These are phyloP conservation scores for Rhagoletis zephyria DNA, from an alignment of 1,140 invertebrate species.

Conservation along the genomic window DNA sequence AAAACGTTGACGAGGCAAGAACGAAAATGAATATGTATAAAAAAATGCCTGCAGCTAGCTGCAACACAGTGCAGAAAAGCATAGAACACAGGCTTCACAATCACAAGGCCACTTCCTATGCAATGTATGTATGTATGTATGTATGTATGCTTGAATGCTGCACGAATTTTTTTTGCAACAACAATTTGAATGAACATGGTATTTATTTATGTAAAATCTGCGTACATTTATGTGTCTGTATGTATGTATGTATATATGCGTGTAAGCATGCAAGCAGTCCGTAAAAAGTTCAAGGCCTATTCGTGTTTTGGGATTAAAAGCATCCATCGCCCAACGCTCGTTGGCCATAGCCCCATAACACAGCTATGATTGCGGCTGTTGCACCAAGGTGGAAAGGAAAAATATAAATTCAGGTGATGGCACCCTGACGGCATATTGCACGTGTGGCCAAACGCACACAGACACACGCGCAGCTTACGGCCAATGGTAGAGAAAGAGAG, in stretches of 20 bases:
- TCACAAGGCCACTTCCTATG: conserved; percentile 29
- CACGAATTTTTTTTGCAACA: neutral
- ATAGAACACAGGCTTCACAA: conserved; percentile 40
- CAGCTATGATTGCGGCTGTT: conserved; percentile 44
- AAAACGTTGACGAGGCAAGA: conserved; percentile 27
- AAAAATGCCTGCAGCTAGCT: conserved; percentile 6
- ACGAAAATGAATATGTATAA: conserved; percentile 30
- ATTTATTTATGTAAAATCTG: neutral
- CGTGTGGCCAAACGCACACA: conserved; percentile 1
- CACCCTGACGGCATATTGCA: conserved; percentile 33
- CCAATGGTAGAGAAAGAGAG: neutral
- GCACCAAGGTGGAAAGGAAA: conserved; percentile 6
- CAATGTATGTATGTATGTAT: neutral
- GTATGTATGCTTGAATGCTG: neutral
- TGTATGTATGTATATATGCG: neutral
- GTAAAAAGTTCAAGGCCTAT: conserved; percentile 50
- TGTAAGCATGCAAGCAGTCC: neutral
- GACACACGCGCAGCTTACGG: neutral
- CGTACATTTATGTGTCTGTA: neutral
- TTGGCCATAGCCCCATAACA: neutral
- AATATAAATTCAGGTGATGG: conserved; percentile 42
- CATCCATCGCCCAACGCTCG: conserved; percentile 24
- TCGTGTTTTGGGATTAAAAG: conserved; percentile 51
- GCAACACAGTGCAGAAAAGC: conserved; percentile 10
- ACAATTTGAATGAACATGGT: neutral